Evolutionary conservation across 2,888 invertebrate genomes (phyloP).

Genomic region (Odontocerum albicorne): DNA sequence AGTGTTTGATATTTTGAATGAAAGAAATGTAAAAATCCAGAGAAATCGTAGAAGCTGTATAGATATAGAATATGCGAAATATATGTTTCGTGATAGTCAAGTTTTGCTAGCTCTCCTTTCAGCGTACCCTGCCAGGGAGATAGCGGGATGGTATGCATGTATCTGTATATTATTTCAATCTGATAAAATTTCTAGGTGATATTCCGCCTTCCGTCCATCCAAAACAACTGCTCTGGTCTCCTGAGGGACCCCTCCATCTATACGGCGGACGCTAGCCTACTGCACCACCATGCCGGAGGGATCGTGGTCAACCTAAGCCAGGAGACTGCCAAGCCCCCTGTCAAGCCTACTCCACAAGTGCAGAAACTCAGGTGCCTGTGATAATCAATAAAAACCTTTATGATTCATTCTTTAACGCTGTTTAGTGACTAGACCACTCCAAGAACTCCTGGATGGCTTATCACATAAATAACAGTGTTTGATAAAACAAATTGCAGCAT

Average conservation of each 20-base stretch:
- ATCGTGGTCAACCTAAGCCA: constrained; percentile 38
- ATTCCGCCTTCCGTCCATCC: constrained; percentile 77
- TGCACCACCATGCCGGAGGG: constrained; percentile 48
- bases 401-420: no score
- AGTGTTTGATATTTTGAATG: no score
- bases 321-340: constrained; percentile 17
- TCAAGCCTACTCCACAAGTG: constrained; percentile 57
- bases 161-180: background rate
- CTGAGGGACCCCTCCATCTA: constrained; percentile 79
- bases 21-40: no score
- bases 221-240: constrained; percentile 69
- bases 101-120: no score
- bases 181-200: constrained; percentile 62
- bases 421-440: no score
- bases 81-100: no score
- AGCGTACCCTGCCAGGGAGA: background rate
- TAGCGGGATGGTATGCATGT: background rate
- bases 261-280: constrained; percentile 80
- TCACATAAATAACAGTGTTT: no score
- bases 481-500: no score
- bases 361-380: constrained; percentile 69
- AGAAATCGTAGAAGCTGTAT: no score
- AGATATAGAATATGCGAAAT: no score
- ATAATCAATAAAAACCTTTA: constrained; percentile 7
- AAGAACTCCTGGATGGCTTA: no score